Percentiles rank a stretch among this genome's conserved stretches.
phyloP scores from a whole-genome alignment of 2,797 vertebrate genomes.

The Hoplostethus mediterraneus region DNA sequence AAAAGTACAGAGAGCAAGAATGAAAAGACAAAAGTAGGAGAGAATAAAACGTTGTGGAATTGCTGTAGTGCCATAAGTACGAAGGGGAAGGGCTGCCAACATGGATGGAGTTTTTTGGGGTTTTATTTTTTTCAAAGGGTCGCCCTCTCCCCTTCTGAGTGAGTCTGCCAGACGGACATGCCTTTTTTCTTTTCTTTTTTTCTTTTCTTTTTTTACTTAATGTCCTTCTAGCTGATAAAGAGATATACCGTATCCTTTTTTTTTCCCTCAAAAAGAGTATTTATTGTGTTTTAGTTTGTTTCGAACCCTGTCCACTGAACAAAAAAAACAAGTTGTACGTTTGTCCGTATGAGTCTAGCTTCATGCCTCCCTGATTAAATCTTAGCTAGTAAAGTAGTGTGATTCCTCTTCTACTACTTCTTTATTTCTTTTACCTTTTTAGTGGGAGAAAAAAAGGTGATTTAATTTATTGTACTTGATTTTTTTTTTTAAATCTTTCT shows the following conservation, averaged over 20 bases:
- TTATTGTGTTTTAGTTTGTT: conserved; percentile 85
- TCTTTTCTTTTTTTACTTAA: conserved; percentile 47
- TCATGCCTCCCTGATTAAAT: conserved; percentile 77
- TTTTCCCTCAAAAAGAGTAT: conserved; percentile 80
- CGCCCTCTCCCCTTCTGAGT: conserved; percentile 60
- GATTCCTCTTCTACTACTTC: conserved; percentile 69
- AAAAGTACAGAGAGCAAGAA: conserved; percentile 53
- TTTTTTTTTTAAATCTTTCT: conserved; percentile 63
- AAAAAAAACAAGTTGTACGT: conserved; percentile 71
- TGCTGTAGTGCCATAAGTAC: conserved; percentile 90
- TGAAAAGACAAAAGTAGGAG: conserved; percentile 51
- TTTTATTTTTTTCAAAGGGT: conserved; percentile 45
- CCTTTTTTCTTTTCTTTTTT: conserved; percentile 55
- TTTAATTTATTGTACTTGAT: conserved; percentile 79
- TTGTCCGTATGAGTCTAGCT: conserved; percentile 77
- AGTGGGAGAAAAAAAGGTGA: conserved; percentile 34
- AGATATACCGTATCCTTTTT: conserved; percentile 73
- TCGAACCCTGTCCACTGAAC: conserved; percentile 80
- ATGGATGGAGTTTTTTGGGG: conserved; percentile 41
- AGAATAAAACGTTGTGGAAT: conserved; percentile 75
- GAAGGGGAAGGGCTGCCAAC: conserved; percentile 76
- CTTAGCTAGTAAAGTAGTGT: conserved; percentile 78
- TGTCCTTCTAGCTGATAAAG: conserved; percentile 78
- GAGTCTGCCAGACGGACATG: conserved; percentile 79
- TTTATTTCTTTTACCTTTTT: conserved; percentile 60